Base-by-base conservation (phyloP, 2,888 invertebrate species). In the Pheosia tremula region DNA sequence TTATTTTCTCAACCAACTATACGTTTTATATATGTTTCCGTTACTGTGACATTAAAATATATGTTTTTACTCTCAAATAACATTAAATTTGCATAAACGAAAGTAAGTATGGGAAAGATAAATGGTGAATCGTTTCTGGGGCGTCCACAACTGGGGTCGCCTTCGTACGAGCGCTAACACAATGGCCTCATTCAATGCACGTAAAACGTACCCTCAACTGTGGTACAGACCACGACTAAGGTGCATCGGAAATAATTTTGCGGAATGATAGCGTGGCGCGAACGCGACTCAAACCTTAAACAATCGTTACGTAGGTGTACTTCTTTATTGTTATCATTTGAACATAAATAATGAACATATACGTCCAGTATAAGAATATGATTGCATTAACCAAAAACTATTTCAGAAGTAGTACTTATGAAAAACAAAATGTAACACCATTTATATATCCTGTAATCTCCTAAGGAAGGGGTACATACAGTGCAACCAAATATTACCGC, bases 151-250 rank as follows among this genome's bases (percentile, higher is more conserved):
- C n/a, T 47, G 47, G 11, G 11, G 47, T 47, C 47, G 4, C n/a
- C 47, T n/a, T 24, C 9, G 47, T 10, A 50, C 8, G 24, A n/a
- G 53, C 45, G 55, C 47, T 68, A 37, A 62, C 62, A 68, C 60
- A 62, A 66, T 60, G 59, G 24, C 62, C 58, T 61, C 56, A 64
- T 60, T 57, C 61, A 71, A 71, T 62, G 64, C 53, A 43, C 61
- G 55, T 58, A 55, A 58, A 63, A 56, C 47, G 47, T 43, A 45
- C 37, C 38, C 11, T 53, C 54, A 11, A 57, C 41, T 50, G 45
- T 36, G 47, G 10, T 39, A 59, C 53, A 50, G 53, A 47, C 67
- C 57, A 9, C 47, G 63, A 60, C 55, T 49, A 59, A 53, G 39
- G 56, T 37, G 36, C 53, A 4, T n/a, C 50, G 24, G 56, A 59